Evolutionary conservation across 2,113 vertebrate species (phyloP).

Genomic region (Amazona guildingii): DNA sequence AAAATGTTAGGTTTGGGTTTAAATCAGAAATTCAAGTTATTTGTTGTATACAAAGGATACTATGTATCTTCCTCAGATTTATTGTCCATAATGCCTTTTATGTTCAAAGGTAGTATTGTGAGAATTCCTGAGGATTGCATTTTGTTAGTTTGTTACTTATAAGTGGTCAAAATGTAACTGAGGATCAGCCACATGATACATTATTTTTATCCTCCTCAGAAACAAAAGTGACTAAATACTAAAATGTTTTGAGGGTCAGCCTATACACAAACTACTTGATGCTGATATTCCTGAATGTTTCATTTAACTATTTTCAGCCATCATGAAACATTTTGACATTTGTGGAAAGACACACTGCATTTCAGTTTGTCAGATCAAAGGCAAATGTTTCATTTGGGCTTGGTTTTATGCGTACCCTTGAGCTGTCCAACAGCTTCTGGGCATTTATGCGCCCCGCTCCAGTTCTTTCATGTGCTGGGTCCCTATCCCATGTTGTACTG

Average conservation of each 20-base stretch:
- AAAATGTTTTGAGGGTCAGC: background rate
- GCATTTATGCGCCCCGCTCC: background rate
- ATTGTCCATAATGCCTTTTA: background rate
- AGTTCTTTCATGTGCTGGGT: slow-evolving; percentile 2
- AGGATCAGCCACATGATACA: background rate
- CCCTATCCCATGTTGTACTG: background rate
- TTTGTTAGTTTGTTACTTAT: background rate
- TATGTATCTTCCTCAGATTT: background rate
- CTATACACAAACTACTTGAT: background rate
- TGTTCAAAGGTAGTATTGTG: background rate
- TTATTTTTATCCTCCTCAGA: background rate
- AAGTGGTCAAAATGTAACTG: background rate
- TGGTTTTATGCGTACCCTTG: slow-evolving; percentile 14
- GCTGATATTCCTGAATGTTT: background rate
- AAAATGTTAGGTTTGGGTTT: slow-evolving; percentile 25
- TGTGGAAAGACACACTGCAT: slow-evolving; percentile 13
- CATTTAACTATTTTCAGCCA: slow-evolving; percentile 3
- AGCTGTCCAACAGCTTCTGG: slow-evolving; percentile 32
- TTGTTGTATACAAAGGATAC: background rate
- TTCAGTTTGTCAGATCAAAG: slow-evolving; percentile 40
- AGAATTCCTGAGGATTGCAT: background rate
- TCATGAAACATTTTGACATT: slow-evolving; percentile 22
- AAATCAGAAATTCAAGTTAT: background rate
- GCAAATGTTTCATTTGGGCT: slow-evolving; percentile 27
- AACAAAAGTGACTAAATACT: background rate